A percentile compares a stretch with the other conserved stretches of the same genome.
Evolutionary conservation across 2,797 vertebrate species (phyloP).

Genomic region (Gadopsis bispinosus): DNA sequence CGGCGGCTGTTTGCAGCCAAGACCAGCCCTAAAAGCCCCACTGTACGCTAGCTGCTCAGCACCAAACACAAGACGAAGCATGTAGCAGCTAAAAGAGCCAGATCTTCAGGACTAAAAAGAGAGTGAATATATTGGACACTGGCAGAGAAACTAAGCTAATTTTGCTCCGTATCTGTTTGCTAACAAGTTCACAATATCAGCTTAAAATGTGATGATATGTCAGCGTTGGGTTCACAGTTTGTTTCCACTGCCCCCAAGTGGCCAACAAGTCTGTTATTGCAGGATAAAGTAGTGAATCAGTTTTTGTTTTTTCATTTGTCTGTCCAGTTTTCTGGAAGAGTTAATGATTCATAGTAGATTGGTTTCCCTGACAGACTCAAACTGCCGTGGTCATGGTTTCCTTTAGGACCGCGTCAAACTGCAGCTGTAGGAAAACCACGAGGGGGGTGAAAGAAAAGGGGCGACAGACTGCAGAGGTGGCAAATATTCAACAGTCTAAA

Average conservation of each 20-base stretch:
- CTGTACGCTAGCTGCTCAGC: not conserved
- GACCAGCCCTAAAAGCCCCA: not conserved
- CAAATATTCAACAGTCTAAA: constrained; percentile 26
- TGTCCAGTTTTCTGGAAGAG: not conserved
- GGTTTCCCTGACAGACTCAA: constrained; percentile 1
- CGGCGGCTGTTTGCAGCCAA: not conserved
- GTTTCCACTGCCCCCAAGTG: not conserved
- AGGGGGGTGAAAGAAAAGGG: constrained; percentile 4
- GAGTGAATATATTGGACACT: not conserved
- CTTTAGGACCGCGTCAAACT: not conserved
- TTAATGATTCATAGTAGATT: not conserved
- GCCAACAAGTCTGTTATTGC: not conserved
- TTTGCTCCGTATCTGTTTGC: not conserved
- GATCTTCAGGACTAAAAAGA: not conserved
- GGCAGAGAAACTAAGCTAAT: not conserved
- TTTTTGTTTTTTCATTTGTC: not conserved
- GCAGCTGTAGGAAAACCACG: constrained; percentile 7
- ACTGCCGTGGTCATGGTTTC: constrained; percentile 18
- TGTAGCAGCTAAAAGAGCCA: not conserved
- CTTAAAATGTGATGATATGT: not conserved
- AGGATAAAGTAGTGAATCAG: not conserved
- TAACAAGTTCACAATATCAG: not conserved
- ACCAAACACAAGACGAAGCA: not conserved
- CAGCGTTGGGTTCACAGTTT: not conserved
- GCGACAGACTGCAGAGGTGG: constrained; percentile 23